A percentile compares a stretch with the other conserved stretches of the same genome.
phyloP scores from a whole-genome alignment of 2,113 vertebrate species.

The Mus musculus region GRCm39 chr6:39313501-39314000 shows the following conservation, averaged over 20 bases:
- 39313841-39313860: background rate
- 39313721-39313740: background rate
- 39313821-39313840: background rate
- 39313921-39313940: background rate
- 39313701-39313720: background rate
- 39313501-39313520: background rate
- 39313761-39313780: rapidly evolving
- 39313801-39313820: background rate
- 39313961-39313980: background rate
- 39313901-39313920: background rate
- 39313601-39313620: background rate
- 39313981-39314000: background rate
- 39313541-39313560: background rate
- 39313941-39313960: slow-evolving; percentile 33
- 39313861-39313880: background rate
- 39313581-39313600: background rate
- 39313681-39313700: background rate
- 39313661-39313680: background rate
- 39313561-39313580: background rate
- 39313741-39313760: background rate
- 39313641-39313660: background rate
- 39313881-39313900: background rate
- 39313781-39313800: background rate
- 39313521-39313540: background rate
- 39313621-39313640: background rate